Conservation (phyloP, 2,113 vertebrate genomes). For the Progne subis region DNA sequence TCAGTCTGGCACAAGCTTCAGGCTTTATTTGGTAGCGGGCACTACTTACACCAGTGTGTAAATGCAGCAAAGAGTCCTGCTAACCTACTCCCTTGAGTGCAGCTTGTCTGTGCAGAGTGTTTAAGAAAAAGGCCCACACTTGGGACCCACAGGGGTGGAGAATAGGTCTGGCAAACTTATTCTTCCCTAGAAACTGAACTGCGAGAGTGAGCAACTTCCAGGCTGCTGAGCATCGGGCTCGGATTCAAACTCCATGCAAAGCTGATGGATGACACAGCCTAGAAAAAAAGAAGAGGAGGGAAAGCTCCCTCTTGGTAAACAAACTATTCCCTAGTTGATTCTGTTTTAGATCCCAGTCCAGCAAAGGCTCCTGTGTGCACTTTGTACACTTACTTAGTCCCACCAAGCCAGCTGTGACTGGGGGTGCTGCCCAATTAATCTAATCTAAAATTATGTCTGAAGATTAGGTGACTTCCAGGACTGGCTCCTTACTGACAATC, state of each 20-base stretch:
- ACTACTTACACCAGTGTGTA: neutral
- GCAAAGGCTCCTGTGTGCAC: neutral
- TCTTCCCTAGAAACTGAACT: neutral
- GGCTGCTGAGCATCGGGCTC: rapidly evolving
- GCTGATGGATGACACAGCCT: neutral
- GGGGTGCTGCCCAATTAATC: neutral
- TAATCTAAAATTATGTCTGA: neutral
- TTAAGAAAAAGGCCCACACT: neutral
- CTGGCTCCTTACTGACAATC: neutral
- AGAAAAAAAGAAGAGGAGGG: neutral
- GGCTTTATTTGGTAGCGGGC: neutral
- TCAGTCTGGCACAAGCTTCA: neutral
- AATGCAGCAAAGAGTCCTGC: neutral
- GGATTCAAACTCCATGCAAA: rapidly evolving
- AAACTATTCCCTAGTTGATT: neutral
- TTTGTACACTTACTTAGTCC: neutral
- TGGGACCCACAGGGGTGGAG: neutral
- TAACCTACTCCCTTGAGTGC: rapidly evolving
- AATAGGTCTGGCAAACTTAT: neutral
- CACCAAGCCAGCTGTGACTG: neutral
- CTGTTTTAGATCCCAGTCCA: neutral
- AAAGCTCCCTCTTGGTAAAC: neutral
- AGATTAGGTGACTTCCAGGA: neutral
- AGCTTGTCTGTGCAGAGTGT: neutral
- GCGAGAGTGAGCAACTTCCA: neutral